These are phyloP conservation scores for Arvicola amphibius DNA, from an alignment of 2,797 vertebrate genomes.

Conservation along the genomic window DNA sequence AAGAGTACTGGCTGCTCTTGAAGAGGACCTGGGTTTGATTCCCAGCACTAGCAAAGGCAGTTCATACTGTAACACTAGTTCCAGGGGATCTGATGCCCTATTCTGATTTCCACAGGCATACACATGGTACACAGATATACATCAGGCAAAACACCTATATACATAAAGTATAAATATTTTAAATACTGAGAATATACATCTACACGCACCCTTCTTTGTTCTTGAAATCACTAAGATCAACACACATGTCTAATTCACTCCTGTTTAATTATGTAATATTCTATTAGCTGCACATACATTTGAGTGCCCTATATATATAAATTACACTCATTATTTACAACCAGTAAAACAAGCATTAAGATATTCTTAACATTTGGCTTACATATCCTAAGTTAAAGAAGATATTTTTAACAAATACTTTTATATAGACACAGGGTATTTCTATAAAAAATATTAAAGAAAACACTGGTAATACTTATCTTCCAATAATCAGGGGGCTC, in stretches of 20 bases:
- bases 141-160: neutral
- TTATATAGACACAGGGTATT: neutral
- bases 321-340: conserved; percentile 46
- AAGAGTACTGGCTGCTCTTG: neutral
- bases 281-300: neutral
- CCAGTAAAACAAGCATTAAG: neutral
- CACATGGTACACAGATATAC: neutral
- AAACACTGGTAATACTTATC: conserved; percentile 21
- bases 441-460: conserved; percentile 49
- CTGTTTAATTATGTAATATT: conserved; percentile 22
- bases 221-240: neutral
- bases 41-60: neutral
- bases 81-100: neutral
- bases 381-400: neutral
- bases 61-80: neutral
- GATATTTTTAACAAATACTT: neutral
- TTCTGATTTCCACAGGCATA: neutral
- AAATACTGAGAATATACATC: neutral
- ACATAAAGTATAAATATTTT: neutral
- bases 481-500: neutral
- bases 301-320: neutral
- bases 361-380: neutral
- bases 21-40: neutral
- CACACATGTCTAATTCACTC: neutral
- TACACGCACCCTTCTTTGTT: conserved; percentile 4